Percentiles rank a stretch among this genome's conserved stretches.
Evolutionary conservation across 2,888 invertebrate species (phyloP).

Genomic region (Oscheius myriophilus): DNA sequence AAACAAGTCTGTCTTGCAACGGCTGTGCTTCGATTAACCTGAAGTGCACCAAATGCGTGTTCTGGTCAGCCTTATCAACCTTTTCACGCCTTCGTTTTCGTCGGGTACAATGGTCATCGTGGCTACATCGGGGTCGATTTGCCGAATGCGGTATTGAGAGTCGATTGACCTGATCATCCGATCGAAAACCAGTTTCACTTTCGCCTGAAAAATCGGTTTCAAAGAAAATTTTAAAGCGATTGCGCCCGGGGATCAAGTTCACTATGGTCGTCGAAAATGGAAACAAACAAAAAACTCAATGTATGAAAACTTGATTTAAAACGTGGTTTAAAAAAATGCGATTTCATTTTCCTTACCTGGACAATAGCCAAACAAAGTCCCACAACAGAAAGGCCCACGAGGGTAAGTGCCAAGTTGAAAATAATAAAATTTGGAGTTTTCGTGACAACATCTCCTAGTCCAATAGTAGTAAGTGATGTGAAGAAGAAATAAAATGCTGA

Average conservation of each 20-base stretch:
- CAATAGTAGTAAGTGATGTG: slow-evolving; percentile 60
- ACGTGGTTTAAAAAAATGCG: too few relatives aligned
- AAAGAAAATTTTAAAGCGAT: neutral
- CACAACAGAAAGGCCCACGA: slow-evolving; percentile 56
- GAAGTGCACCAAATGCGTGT: neutral
- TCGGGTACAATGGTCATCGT: slow-evolving; percentile 59
- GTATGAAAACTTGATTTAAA: too few relatives aligned
- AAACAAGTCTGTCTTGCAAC: slow-evolving; percentile 54
- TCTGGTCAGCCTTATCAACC: slow-evolving; percentile 12
- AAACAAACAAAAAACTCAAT: too few relatives aligned
- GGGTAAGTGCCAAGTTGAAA: slow-evolving; percentile 56
- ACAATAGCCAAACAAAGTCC: slow-evolving; percentile 58
- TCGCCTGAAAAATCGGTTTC: slow-evolving; percentile 38
- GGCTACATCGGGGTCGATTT: slow-evolving; percentile 58
- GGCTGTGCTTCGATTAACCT: slow-evolving; percentile 53
- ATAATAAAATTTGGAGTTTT: slow-evolving; percentile 61
- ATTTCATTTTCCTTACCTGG: too few relatives aligned
- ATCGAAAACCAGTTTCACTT: slow-evolving; percentile 58
- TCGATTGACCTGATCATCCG: slow-evolving; percentile 56
- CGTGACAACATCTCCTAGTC: slow-evolving; percentile 59
- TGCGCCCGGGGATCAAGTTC: too few relatives aligned
- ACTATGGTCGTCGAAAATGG: too few relatives aligned
- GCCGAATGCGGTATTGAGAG: slow-evolving; percentile 54
- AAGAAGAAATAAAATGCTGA: slow-evolving; percentile 62
- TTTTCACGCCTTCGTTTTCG: slow-evolving; percentile 58